Evolutionary conservation across 2,888 invertebrate genomes (phyloP), one percentile per base, ranked within the genome.

Genomic region (Synergus gifuensis): DNA sequence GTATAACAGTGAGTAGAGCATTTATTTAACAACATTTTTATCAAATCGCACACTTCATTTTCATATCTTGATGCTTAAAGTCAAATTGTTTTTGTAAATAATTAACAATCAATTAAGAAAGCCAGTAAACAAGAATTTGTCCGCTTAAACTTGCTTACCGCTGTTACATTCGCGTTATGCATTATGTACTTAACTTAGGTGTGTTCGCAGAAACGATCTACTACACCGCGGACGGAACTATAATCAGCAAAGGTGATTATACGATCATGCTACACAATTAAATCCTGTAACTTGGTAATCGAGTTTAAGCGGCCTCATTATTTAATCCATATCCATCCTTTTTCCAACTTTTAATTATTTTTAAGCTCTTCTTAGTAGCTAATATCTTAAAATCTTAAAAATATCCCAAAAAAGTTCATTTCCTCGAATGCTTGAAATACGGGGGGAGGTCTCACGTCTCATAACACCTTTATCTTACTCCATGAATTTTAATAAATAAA

Each of bases 1-100:
- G 83, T 92, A 92, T 85, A 92, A 94, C 91, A 94, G 94, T 93
- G 88, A 93, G 92, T 91, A 87, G 28, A 58, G 64, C 54, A 66
- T 58, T 9, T 58, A 18, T 58, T 58, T 1, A 58, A 9, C 9
- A 9, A 58, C 9, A 18, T 54, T 1, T 2, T 58, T 11, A 58
- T 58, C 18, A 9, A 58, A 18, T 18, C 7, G 8, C 5, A 64
- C 12, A 46, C 40, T 66, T 77, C 12, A 40, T 66, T 22, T 36
- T 22, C 18, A 16, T 36, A 42, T 58, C 18, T 58, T 5, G 5
- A 36, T 36, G 58, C 18, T 58, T 18, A 18, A 18, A 58, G 11
- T 58, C 18, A 0, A 18, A 7, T 7, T 18, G 18, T 58, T 18
- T 18, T 58, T 58, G 0, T 2, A 58, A 58, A 9, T n/a, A 18